Evolutionary conservation across 2,888 invertebrate species (phyloP).

Genomic region (Ornithoptera priamus): DNA sequence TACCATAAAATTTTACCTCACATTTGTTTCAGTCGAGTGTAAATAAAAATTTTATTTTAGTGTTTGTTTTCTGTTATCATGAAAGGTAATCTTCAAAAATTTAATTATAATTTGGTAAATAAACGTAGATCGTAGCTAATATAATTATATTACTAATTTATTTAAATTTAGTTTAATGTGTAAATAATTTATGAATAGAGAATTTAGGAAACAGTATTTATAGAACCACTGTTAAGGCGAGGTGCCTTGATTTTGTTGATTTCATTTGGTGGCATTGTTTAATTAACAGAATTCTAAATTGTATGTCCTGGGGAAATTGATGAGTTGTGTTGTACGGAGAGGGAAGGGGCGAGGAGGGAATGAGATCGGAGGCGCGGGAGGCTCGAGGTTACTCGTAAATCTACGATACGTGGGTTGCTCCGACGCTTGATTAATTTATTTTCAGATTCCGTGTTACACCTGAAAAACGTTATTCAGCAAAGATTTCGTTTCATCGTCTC

Average conservation of each 20-base stretch:
- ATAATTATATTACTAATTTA: no score
- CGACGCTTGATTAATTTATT: slow-evolving; percentile 69
- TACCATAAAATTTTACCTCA: no score
- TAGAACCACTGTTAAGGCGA: slow-evolving; percentile 22
- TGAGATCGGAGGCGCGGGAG: slow-evolving; percentile 28
- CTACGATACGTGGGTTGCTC: slow-evolving; percentile 59
- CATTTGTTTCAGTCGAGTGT: no score
- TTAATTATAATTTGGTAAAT: no score
- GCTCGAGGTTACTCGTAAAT: slow-evolving; percentile 61
- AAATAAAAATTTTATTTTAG: no score
- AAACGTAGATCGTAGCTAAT: no score
- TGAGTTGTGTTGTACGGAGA: slow-evolving; percentile 63
- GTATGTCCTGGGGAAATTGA: slow-evolving; percentile 71
- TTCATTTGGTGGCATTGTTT: slow-evolving; percentile 72
- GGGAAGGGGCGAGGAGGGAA: slow-evolving; percentile 33
- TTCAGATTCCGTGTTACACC: slow-evolving; percentile 60
- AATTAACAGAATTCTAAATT: slow-evolving; percentile 71
- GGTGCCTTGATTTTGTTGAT: slow-evolving; percentile 44
- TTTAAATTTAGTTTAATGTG: neutral
- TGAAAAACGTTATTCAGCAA: slow-evolving; percentile 51
- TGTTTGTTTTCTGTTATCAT: no score
- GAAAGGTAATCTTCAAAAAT: no score
- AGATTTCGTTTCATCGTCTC: slow-evolving; percentile 34
- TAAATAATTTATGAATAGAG: neutral
- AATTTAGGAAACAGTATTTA: neutral